Evolutionary conservation across 2,113 vertebrate species (phyloP), one percentile per base, ranked within the genome.

Genomic region (Nerophis lumbriciformis): DNA sequence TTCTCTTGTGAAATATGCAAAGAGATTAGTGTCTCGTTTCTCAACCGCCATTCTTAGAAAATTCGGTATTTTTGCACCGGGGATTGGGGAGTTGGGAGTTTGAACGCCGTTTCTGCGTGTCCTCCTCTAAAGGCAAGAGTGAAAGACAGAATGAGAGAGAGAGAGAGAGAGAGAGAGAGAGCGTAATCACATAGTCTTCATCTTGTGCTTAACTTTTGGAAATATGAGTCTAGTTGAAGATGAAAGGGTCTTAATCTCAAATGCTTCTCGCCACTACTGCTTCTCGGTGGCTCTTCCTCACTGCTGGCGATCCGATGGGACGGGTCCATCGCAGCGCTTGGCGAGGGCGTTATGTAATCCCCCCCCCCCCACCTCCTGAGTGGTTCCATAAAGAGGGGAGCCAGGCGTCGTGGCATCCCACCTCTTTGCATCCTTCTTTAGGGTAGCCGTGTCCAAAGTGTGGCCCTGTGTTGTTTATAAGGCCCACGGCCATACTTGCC

Each of bases 161-260:
- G 68, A 66, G 72, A 73, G 76, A 82, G 76, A 69, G 72, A 74
- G 65, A 71, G 59, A 56, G 69, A 78, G 70, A 63, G 72, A 77
- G 77, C 79, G 77, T 71, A 80, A 83, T 80, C 76, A 62, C 64
- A 69, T 78, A 84, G 81, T 86, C 75, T 76, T 86, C 84, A 85
- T 89, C 78, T 85, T 69, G 63, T 84, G 77, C 80, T 83, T 83
- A 85, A 83, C 85, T 88, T 88, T 83, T 82, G 83, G 83, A 88
- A 87, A 87, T 87, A 86, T 84, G 75, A 85, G 79, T 82, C 83
- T 84, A 80, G 72, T 89, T 84, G 83, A 89, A 89, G 85, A 90
- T 91, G 86, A 91, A 91, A 90, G 82, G 76, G 83, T 86, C 85
- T 89, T 86, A 83, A 86, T 87, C 81, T 86, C 83, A 68, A 83